Conservation (phyloP, 2,888 invertebrate species). For the Azorinus chamasolen region DNA sequence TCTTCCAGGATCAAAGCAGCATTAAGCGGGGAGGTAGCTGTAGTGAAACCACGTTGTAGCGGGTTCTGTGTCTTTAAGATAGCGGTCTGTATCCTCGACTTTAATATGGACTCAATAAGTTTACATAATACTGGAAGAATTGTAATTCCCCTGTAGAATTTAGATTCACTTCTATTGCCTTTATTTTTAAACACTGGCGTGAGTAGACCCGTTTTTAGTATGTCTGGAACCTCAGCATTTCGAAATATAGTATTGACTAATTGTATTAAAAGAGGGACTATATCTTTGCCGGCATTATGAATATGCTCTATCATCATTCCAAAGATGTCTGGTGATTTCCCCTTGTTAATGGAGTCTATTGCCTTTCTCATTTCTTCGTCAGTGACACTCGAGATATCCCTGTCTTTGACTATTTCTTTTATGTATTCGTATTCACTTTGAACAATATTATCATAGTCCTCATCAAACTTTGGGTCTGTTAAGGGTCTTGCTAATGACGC, state of each 20-base stretch:
- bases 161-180: conserved; percentile 1
- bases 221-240: conserved; percentile 1
- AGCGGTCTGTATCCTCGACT: background rate
- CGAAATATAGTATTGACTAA: conserved; percentile 10
- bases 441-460: background rate
- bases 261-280: background rate
- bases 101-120: conserved; percentile 7
- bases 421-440: too few relatives aligned
- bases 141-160: conserved; percentile 22
- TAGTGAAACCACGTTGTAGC: conserved; percentile 18
- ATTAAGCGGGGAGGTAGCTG: conserved; percentile 11
- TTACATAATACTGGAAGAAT: conserved; percentile 19
- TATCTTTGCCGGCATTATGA: background rate
- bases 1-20: conserved; percentile 9
- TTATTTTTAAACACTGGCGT: conserved; percentile 33
- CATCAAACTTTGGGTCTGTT: conserved; percentile 1
- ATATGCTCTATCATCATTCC: conserved; percentile 28
- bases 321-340: conserved; percentile 30
- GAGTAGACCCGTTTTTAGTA: conserved; percentile 12
- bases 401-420: too few relatives aligned
- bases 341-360: conserved; percentile 23
- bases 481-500: background rate
- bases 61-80: background rate
- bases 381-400: too few relatives aligned
- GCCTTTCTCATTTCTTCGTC: conserved; percentile 15